These are phyloP conservation scores for Rosalia funebris DNA, from an alignment of 2,888 invertebrate genomes.

Conservation along the genomic window DNA sequence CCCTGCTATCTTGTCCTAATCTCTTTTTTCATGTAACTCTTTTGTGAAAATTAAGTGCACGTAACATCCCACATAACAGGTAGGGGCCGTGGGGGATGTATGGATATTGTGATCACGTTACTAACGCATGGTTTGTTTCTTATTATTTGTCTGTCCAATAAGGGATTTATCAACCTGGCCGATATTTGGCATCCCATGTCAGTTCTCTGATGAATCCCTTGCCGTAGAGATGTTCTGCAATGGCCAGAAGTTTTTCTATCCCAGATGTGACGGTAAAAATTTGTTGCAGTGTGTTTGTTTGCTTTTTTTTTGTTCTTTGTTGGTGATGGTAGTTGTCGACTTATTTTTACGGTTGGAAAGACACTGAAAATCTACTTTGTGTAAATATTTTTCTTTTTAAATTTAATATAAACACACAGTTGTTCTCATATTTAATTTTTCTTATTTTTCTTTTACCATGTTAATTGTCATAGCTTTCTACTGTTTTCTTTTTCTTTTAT, in stretches of 20 bases:
- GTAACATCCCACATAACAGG: slow-evolving; percentile 36
- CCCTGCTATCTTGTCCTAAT: slow-evolving; percentile 27
- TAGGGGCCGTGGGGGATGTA: slow-evolving; percentile 30
- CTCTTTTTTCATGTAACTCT: slow-evolving; percentile 40
- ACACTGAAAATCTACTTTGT: too few relatives aligned
- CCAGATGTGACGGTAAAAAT: slow-evolving; percentile 28
- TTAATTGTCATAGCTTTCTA: too few relatives aligned
- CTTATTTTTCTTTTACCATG: too few relatives aligned
- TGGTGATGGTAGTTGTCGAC: too few relatives aligned
- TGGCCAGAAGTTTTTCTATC: slow-evolving; percentile 31
- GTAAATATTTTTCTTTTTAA: too few relatives aligned
- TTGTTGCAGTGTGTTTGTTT: not conserved
- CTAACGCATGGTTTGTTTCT: slow-evolving; percentile 40
- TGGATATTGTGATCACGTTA: slow-evolving; percentile 44
- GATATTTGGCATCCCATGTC: slow-evolving; percentile 30
- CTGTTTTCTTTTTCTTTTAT: too few relatives aligned
- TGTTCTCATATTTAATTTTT: too few relatives aligned
- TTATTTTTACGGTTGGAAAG: too few relatives aligned
- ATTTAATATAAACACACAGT: too few relatives aligned
- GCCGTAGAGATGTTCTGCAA: slow-evolving; percentile 36
- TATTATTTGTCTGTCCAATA: slow-evolving; percentile 33
- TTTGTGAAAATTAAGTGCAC: slow-evolving; percentile 40
- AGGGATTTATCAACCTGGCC: slow-evolving; percentile 33
- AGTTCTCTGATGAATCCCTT: slow-evolving; percentile 3
- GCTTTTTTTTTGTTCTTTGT: too few relatives aligned